phyloP scores from a whole-genome alignment of 1,140 invertebrate genomes.

The Tribolium castaneum region DNA sequence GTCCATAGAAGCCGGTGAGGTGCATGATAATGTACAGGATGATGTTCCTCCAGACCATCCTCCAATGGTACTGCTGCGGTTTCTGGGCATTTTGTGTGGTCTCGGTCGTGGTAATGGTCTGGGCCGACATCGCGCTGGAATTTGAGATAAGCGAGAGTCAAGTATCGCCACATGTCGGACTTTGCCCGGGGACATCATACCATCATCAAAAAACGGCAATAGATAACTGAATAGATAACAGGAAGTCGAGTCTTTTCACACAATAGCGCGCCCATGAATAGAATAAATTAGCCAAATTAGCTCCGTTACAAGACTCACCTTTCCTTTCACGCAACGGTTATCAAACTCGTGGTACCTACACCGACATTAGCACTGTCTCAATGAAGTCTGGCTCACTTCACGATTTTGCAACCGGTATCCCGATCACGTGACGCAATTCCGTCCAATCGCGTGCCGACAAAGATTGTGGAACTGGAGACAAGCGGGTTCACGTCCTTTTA shows the following conservation, averaged over 20 bases:
- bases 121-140: neutral
- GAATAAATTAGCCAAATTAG: neutral
- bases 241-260: too few species aligned
- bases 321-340: neutral
- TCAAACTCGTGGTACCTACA: neutral
- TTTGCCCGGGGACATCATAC: neutral
- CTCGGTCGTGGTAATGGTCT: neutral
- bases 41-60: slow-evolving; percentile 56
- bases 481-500: neutral
- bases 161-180: neutral
- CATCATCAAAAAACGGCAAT: neutral
- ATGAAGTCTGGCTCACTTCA: neutral
- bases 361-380: neutral
- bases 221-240: too few species aligned
- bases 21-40: slow-evolving; percentile 53
- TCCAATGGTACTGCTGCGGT: slow-evolving; percentile 54
- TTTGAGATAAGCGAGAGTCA: neutral
- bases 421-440: neutral
- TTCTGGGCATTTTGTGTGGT: slow-evolving; percentile 1
- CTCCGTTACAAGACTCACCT: neutral
- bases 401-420: neutral
- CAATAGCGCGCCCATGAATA: neutral
- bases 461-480: neutral
- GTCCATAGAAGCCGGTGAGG: slow-evolving; percentile 50
- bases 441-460: neutral